Base-by-base conservation (phyloP, 1,140 invertebrate genomes). In the Dreissena rostriformis region DNA sequence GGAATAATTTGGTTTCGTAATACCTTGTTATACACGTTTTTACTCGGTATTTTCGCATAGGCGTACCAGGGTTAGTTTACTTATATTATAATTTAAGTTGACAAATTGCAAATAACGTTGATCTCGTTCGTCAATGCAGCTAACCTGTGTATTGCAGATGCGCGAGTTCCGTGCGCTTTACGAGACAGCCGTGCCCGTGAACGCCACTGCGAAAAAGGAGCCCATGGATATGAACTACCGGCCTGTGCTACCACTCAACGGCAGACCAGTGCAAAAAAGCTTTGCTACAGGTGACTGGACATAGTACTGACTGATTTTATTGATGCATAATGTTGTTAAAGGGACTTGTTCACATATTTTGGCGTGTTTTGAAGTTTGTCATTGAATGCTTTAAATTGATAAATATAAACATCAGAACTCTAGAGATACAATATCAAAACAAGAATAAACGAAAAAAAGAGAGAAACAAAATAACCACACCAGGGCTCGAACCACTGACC, bases 181-280 rank as follows among this genome's bases (percentile, higher is more conserved):
- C 10, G 39, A 77, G 29, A 39, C 2, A 39, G 39, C 4, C 39
- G 39, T n/a, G n/a, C n/a, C n/a, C n/a, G 51, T 14, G 19, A 22
- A 73, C 12, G 71, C 67, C 14, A 49, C 15, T 51, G 65, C 19
- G 12, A 26, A 26, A 0, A 80, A 19, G 17, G 67, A 70, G 22
- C 29, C 15, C 19, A 83, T 86, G 8, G 80, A 66, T 2, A 26
- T 67, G n/a, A 87, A 87, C 65, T 83, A 80, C 71, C 76, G 86
- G 29, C 83, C 86, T 14, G 15, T 77, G 17, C 86, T 78, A n/a
- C 11, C 53, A 7, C 52, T 82, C 1, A 67, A 74, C 12, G n/a
- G 29, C 10, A 71, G 86, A 61, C 71, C 51, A 14, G 78, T 86
- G 7, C 61, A 84, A 24, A 80, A 70, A 15, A 75, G 70, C 17